Conservation (phyloP, 2,113 vertebrate species). For the Daphoenositta chrysoptera region DNA sequence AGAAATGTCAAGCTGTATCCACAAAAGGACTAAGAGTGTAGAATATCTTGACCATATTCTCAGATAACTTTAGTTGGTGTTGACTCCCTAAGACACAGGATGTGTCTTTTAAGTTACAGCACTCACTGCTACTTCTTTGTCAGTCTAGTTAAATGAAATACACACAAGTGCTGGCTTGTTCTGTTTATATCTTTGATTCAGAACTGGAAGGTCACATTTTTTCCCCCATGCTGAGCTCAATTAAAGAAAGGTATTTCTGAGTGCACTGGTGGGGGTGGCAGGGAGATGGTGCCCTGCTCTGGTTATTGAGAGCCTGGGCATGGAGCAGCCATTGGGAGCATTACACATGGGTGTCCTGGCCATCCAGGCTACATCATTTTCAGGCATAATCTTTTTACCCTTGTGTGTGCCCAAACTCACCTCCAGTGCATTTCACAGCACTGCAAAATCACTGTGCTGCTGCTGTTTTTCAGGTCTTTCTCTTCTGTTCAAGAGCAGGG, state of each 20-base stretch:
- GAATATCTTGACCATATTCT: not conserved
- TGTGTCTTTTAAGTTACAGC: not conserved
- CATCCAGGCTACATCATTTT: not conserved
- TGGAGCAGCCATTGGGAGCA: fast-evolving
- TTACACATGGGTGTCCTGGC: fast-evolving
- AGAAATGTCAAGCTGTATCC: not conserved
- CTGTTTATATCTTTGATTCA: not conserved
- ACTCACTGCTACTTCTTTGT: not conserved
- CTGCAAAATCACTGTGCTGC: not conserved
- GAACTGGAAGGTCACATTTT: not conserved
- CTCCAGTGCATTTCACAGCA: not conserved
- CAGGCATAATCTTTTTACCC: not conserved
- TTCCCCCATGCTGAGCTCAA: not conserved
- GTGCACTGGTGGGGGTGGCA: not conserved
- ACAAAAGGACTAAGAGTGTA: not conserved
- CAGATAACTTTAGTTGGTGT: not conserved
- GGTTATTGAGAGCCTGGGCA: not conserved
- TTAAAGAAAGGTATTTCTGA: not conserved
- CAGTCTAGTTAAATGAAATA: not conserved
- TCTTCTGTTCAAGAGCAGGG: not conserved
- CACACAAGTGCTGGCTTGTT: not conserved
- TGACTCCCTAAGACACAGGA: not conserved
- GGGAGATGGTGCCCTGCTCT: not conserved
- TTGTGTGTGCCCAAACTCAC: not conserved
- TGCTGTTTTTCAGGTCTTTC: not conserved